Conservation (phyloP, 2,113 vertebrate species). For the Ameiurus melas region DNA sequence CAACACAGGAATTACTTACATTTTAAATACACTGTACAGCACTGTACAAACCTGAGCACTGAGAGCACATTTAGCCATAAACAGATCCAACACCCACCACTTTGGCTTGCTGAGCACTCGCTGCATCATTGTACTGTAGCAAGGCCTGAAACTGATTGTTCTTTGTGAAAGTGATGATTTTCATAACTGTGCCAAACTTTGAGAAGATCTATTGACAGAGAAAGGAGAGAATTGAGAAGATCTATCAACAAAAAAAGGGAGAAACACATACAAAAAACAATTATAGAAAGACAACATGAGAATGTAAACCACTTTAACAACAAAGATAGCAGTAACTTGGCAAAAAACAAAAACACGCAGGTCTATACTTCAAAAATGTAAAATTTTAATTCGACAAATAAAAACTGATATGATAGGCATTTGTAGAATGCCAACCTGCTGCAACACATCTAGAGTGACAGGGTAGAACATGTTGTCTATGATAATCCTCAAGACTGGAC, state of each 20-base stretch:
- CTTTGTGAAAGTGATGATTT: constrained; percentile 99
- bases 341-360: background rate
- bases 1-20: background rate
- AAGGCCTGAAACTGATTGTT: constrained; percentile 99
- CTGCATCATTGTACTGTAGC: constrained; percentile 91
- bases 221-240: constrained; percentile 47
- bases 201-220: constrained; percentile 89
- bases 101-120: constrained; percentile 95
- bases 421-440: constrained; percentile 79
- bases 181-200: constrained; percentile 97
- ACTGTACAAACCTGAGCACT: background rate
- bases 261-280: constrained; percentile 43
- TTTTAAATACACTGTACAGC: background rate
- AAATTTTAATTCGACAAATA: background rate
- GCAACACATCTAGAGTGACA: constrained; percentile 95
- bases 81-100: constrained; percentile 75
- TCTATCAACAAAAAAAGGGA: constrained; percentile 46
- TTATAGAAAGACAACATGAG: constrained; percentile 36
- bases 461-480: constrained; percentile 99
- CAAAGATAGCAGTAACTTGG: background rate
- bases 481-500: constrained; percentile 95
- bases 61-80: background rate
- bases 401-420: background rate
- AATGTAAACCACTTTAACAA: background rate
- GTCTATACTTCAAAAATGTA: background rate